Percentiles rank a stretch among this genome's conserved stretches.
Conservation (phyloP, 2,113 vertebrate genomes). For the Formicarius rufipectus region DNA sequence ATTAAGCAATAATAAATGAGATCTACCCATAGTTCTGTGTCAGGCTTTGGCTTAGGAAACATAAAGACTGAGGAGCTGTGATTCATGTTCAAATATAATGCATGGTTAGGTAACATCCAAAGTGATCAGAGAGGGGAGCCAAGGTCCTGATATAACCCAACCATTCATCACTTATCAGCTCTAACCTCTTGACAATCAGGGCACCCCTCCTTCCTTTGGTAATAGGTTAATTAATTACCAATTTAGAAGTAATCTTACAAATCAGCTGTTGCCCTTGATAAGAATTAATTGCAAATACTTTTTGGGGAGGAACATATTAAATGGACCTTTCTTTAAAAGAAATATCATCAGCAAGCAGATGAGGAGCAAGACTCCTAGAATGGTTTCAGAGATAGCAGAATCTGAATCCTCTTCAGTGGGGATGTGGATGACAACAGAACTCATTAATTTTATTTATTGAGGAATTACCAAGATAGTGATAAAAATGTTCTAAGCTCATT, state of each 20-base stretch:
- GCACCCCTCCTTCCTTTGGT: constrained; percentile 38
- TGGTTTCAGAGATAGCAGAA: not conserved
- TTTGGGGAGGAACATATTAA: constrained; percentile 55
- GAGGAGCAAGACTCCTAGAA: not conserved
- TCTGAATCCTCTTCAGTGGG: not conserved
- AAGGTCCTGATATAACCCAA: constrained; percentile 37
- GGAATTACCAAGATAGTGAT: constrained; percentile 14
- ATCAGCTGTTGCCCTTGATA: constrained; percentile 67
- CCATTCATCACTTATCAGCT: constrained; percentile 51
- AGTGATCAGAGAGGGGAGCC: constrained; percentile 53
- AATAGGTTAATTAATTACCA: constrained; percentile 69
- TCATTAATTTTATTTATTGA: constrained; percentile 57
- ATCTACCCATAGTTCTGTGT: constrained; percentile 56
- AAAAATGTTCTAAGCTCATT: constrained; percentile 21
- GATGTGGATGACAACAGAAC: not conserved
- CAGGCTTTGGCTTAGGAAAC: constrained; percentile 42
- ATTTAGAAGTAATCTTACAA: constrained; percentile 63
- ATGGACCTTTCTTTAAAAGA: constrained; percentile 51
- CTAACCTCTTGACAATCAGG: constrained; percentile 46
- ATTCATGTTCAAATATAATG: constrained; percentile 67
- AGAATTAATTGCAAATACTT: constrained; percentile 66
- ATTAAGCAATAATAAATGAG: constrained; percentile 71
- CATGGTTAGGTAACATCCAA: constrained; percentile 66
- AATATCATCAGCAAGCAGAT: constrained; percentile 36
- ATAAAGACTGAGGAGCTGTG: constrained; percentile 32